phyloP scores from a whole-genome alignment of 2,797 vertebrate genomes.

The Odontamblyopus lacepedii region DNA sequence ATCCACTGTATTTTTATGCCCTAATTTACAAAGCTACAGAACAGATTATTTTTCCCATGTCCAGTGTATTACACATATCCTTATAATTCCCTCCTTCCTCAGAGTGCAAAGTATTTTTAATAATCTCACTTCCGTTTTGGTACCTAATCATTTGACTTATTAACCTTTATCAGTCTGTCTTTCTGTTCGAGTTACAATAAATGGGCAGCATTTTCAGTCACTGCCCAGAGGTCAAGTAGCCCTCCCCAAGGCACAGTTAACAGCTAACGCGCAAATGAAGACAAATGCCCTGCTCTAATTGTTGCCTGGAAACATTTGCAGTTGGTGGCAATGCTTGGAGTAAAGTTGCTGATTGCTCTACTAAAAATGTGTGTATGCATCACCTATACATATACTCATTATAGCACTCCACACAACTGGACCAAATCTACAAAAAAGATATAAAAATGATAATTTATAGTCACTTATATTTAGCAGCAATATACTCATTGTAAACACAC shows the following conservation, averaged over 20 bases:
- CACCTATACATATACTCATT: background rate
- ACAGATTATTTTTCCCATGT: background rate
- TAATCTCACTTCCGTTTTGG: constrained; percentile 14
- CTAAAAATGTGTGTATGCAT: constrained; percentile 14
- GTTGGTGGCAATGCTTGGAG: constrained; percentile 39
- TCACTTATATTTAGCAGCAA: background rate
- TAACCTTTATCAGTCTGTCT: constrained; percentile 17
- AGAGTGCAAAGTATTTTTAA: constrained; percentile 18
- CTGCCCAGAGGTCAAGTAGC: constrained; percentile 53
- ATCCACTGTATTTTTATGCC: background rate
- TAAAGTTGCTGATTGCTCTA: constrained; percentile 42
- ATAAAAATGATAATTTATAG: background rate
- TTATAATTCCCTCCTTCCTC: constrained; percentile 6
- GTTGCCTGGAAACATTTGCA: constrained; percentile 55
- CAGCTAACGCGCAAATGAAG: constrained; percentile 61
- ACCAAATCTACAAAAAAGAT: background rate
- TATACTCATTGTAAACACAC: background rate
- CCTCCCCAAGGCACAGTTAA: constrained; percentile 65
- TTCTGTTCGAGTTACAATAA: constrained; percentile 42
- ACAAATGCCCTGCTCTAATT: constrained; percentile 55
- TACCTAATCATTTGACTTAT: constrained; percentile 31
- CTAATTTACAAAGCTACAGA: background rate
- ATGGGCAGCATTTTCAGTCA: constrained; percentile 54
- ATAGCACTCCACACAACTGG: background rate
- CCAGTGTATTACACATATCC: background rate